Conservation (phyloP, 2,113 vertebrate species). For the Crotalus horridus region DNA sequence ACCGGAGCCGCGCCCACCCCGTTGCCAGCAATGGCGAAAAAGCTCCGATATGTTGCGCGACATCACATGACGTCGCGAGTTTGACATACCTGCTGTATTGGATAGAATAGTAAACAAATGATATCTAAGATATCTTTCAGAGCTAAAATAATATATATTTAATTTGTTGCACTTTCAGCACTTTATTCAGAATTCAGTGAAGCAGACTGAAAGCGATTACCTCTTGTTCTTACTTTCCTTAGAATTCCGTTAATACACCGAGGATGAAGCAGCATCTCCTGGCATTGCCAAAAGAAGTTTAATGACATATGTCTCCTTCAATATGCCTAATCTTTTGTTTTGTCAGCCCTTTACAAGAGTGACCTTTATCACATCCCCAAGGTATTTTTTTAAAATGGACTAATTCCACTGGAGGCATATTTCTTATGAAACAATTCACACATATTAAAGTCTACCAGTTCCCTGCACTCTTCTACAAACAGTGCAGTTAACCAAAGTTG, state of each 20-base stretch:
- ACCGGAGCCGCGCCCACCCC: no score
- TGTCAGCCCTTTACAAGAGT: not conserved
- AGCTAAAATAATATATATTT: no score
- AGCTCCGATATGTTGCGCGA: no score
- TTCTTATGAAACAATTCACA: not conserved
- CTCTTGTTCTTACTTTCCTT: not conserved
- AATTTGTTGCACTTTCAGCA: not conserved
- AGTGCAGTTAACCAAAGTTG: not conserved
- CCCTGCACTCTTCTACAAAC: not conserved
- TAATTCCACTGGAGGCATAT: not conserved
- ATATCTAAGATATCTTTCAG: not conserved
- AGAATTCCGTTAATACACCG: not conserved
- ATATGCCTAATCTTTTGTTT: not conserved
- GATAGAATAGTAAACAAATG: not conserved
- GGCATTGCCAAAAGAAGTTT: not conserved
- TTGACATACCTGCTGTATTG: not conserved
- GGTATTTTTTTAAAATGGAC: not conserved
- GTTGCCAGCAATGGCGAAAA: no score
- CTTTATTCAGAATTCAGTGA: not conserved
- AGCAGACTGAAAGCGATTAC: not conserved
- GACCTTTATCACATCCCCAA: not conserved
- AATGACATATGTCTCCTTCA: not conserved
- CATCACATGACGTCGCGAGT: no score
- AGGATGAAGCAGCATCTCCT: not conserved
- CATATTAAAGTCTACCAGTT: not conserved